phyloP scores from a whole-genome alignment of 2,113 vertebrate species.

The Gavia stellata region DNA sequence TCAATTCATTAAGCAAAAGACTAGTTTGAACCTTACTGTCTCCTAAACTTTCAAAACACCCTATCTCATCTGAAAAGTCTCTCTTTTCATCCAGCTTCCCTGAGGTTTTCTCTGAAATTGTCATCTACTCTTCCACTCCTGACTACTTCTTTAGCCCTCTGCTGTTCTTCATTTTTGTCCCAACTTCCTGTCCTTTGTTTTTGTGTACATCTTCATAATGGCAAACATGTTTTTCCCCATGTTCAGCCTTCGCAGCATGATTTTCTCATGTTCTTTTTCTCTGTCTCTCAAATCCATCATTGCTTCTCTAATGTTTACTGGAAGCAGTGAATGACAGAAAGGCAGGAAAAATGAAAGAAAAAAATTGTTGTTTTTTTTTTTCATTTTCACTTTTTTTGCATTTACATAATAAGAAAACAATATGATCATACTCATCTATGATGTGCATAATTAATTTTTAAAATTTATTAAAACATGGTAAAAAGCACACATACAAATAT shows the following conservation, averaged over 20 bases:
- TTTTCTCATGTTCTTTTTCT: neutral
- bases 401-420: neutral
- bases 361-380: neutral
- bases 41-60: neutral
- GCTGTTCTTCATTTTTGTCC: neutral
- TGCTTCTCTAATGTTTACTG: neutral
- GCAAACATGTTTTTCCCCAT: neutral
- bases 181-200: neutral
- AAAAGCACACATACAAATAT: neutral
- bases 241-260: neutral
- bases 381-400: fast-evolving
- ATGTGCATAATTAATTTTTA: neutral
- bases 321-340: neutral
- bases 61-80: neutral
- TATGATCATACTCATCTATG: neutral
- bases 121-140: neutral
- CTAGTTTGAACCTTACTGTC: neutral
- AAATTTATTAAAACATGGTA: neutral
- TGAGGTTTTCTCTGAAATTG: neutral
- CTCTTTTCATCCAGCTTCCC: neutral
- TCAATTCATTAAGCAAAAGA: neutral
- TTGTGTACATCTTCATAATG: neutral
- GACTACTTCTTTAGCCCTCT: neutral
- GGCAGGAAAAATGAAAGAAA: neutral
- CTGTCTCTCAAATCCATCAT: neutral